Evolutionary conservation across 2,113 vertebrate genomes (phyloP).

Genomic region (Callopanchax toddi): DNA sequence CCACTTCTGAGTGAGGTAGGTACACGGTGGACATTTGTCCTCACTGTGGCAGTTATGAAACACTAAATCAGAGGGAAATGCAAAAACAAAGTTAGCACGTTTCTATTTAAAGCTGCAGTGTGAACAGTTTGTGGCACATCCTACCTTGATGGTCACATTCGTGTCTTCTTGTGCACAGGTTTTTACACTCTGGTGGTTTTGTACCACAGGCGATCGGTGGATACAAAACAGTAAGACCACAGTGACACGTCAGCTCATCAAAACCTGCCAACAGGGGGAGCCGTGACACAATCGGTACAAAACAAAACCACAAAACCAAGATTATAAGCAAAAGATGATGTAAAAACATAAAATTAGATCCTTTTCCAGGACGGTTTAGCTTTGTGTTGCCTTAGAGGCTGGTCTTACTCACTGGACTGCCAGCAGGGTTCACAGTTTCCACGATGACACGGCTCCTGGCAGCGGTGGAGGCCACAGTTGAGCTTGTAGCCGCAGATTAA

Average conservation of each 20-base stretch:
- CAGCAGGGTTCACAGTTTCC: conserved; percentile 96
- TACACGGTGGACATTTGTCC: conserved; percentile 96
- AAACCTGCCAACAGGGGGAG: conserved; percentile 83
- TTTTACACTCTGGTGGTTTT: conserved; percentile 94
- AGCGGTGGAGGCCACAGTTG: conserved; percentile 94
- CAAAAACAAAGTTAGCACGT: not conserved
- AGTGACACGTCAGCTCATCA: conserved; percentile 95
- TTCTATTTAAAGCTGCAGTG: not conserved
- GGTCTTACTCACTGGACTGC: conserved; percentile 91
- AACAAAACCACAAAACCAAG: conserved; percentile 3
- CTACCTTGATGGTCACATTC: conserved; percentile 96
- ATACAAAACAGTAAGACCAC: conserved; percentile 91
- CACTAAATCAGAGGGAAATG: conserved; percentile 77
- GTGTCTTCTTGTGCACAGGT: conserved; percentile 87
- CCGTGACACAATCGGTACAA: conserved; percentile 1
- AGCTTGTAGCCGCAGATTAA: conserved; percentile 96
- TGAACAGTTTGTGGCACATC: fast-evolving
- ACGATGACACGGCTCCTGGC: conserved; percentile 95
- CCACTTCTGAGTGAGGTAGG: conserved; percentile 96
- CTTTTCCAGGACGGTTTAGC: conserved; percentile 1
- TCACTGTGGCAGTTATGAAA: conserved; percentile 97
- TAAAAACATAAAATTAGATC: conserved; percentile 1
- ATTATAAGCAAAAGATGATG: not conserved
- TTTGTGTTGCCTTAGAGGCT: conserved; percentile 11
- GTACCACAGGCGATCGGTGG: conserved; percentile 96